These are phyloP conservation scores for Macrophya alboannulata DNA, from an alignment of 2,888 invertebrate species.

Conservation along the genomic window DNA sequence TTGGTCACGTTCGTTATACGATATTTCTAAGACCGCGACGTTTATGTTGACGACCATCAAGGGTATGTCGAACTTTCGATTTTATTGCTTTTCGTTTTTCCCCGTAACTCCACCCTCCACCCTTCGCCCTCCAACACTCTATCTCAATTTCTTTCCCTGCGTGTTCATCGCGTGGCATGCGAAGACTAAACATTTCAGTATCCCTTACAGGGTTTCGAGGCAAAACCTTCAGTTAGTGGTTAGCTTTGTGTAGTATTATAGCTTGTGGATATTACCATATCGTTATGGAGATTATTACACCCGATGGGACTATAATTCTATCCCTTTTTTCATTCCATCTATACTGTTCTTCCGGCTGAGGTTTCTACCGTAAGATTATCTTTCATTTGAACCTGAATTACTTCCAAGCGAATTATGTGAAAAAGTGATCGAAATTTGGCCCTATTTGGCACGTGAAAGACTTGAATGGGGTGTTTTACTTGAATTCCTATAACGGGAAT, in stretches of 20 bases:
- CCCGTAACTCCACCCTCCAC: not conserved
- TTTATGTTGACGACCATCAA: not conserved
- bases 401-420: not conserved
- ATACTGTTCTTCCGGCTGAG: not conserved
- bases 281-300: not conserved
- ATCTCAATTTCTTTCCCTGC: not conserved
- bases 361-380: not conserved
- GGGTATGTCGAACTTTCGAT: not conserved
- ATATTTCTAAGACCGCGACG: not conserved
- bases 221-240: conserved; percentile 24
- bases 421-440: not conserved
- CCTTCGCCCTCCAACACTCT: not conserved
- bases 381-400: not conserved
- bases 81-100: conserved; percentile 12
- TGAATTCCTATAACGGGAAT: not conserved
- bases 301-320: not conserved
- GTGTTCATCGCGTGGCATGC: not conserved
- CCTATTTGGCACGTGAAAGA: not conserved
- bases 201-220: not conserved
- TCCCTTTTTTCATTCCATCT: conserved; percentile 9
- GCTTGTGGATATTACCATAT: conserved; percentile 1
- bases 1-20: not conserved
- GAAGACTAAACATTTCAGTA: not conserved
- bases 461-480: not conserved
- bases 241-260: not conserved